Evolutionary conservation across 2,797 vertebrate species (phyloP), one percentile per base, ranked within the genome.

Genomic region (Sebastes ruberrimus): DNA sequence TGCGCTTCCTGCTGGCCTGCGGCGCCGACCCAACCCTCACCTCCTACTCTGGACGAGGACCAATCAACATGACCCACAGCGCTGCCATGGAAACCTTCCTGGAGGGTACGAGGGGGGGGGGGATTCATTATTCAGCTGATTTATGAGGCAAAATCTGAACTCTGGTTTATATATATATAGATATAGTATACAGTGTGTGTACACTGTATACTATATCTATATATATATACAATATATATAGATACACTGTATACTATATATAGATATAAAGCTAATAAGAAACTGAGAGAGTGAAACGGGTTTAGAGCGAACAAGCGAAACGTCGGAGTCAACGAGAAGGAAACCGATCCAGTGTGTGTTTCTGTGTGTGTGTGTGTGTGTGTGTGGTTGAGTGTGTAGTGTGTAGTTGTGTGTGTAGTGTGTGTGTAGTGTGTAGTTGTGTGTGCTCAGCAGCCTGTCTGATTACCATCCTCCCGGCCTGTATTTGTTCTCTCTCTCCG

Each of bases 21-120:
- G 97, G 97, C 66, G 97, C 98, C 72, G 97, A 99, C 87, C 98
- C 97, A 22, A 98, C 98, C 0, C 94, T 98, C 62, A 97, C 97
- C 6, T 96, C 97, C 0, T 98, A 98, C 94, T 98, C 97, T 1
- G 97, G 98, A 78, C 96, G 97, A 84, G 96, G 96, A 74, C 97
- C 97, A 1, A 96, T 97, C 93, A 97, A 96, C 90, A 99, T 99
- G 97, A 97, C 97, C 38, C 98, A 97, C 95, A 98, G 97, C 3
- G 97, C 97, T 83, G 90, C 97, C 71, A 98, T 99, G 97, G 97
- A 98, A 90, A 96, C 95, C 71, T 99, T 98, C 86, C 95, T 99
- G 80, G 96, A 97, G 84, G 97, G 98, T 99, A 80, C n/a, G 10
- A 5, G 25, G 16, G 49, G 16, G 49, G 49, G 28, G 49, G 46